Evolutionary conservation across 2,113 vertebrate genomes (phyloP).

Genomic region (Ophthalmotilapia sp.): DNA sequence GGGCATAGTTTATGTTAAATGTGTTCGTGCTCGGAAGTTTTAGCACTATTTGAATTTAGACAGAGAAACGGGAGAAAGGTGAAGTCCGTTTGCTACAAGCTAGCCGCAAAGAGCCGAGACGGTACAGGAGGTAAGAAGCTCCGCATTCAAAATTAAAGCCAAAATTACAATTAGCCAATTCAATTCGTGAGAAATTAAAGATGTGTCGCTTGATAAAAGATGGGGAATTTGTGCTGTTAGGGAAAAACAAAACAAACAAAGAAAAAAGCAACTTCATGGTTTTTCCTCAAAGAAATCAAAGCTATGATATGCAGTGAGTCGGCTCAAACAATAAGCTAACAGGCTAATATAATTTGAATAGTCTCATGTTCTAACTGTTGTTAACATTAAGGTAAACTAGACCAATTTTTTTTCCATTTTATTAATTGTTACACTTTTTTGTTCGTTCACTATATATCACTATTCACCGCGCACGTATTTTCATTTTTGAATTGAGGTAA

Average conservation of each 20-base stretch:
- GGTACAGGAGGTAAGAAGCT: not conserved
- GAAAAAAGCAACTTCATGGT: rapidly evolving
- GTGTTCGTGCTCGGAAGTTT: rapidly evolving
- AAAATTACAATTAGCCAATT: not conserved
- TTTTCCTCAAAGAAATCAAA: not conserved
- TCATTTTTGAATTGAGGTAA: not conserved
- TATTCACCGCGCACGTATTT: not conserved
- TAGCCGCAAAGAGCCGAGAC: not conserved
- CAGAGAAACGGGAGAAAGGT: not conserved
- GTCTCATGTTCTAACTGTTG: not conserved
- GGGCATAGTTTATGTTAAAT: not conserved
- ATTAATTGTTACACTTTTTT: not conserved
- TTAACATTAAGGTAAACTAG: not conserved
- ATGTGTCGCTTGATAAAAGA: not conserved
- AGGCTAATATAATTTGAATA: not conserved
- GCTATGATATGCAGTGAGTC: not conserved
- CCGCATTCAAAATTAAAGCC: not conserved
- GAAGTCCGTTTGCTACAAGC: not conserved
- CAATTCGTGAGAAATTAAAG: rapidly evolving
- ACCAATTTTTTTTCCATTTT: too few relatives aligned
- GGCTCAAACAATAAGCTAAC: not conserved
- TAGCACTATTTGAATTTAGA: not conserved
- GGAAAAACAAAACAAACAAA: not conserved
- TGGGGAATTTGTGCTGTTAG: not conserved
- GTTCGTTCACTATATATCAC: not conserved